These are phyloP conservation scores for Callochromis pleurospilus DNA, from an alignment of 2,113 vertebrate species.

Conservation along the genomic window DNA sequence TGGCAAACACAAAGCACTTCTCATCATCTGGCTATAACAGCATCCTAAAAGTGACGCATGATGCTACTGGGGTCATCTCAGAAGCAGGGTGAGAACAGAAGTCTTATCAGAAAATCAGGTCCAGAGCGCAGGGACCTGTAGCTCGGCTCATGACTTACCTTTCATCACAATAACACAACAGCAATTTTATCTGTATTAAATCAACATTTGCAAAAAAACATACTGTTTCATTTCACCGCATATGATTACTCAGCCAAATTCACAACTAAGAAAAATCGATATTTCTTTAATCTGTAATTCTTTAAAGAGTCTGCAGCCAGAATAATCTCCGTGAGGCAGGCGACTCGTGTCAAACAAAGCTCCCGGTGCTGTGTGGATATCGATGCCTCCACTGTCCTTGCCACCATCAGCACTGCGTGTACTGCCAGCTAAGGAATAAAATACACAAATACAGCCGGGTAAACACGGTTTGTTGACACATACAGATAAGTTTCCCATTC, in stretches of 20 bases:
- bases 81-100: background rate
- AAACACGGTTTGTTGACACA: slow-evolving; percentile 26
- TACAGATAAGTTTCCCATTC: slow-evolving; percentile 20
- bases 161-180: background rate
- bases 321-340: background rate
- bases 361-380: background rate
- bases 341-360: background rate
- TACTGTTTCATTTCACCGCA: rapidly evolving
- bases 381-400: background rate
- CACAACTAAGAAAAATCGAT: rapidly evolving
- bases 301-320: background rate
- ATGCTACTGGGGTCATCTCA: background rate
- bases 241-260: background rate
- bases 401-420: background rate
- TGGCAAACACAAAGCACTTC: background rate
- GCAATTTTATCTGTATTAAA: background rate
- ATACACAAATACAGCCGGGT: background rate
- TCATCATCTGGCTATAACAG: background rate
- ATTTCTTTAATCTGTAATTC: background rate
- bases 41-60: background rate
- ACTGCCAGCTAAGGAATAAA: slow-evolving; percentile 1
- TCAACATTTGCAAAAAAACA: background rate
- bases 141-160: background rate
- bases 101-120: background rate
- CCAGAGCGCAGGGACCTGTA: background rate